Percentiles rank a stretch among this genome's conserved stretches.
phyloP scores from a whole-genome alignment of 2,888 invertebrate species.

The Nycteola revayana region DNA sequence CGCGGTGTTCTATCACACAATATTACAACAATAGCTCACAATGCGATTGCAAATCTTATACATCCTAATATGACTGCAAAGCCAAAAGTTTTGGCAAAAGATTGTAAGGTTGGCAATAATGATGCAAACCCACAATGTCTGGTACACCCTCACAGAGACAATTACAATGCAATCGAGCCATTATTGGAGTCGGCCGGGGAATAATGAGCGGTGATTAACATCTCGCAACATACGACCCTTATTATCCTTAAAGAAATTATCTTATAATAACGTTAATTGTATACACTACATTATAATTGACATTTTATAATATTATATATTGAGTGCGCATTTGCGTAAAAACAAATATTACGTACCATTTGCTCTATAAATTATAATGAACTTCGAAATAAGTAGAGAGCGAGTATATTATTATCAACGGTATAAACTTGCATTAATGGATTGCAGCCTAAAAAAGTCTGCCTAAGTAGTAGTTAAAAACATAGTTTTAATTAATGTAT shows the following conservation, averaged over 20 bases:
- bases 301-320: constrained; percentile 12
- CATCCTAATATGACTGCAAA: background rate
- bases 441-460: no score
- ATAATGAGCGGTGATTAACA: constrained; percentile 43
- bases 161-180: constrained; percentile 42
- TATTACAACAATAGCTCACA: constrained; percentile 18
- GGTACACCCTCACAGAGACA: constrained; percentile 37
- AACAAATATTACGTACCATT: no score
- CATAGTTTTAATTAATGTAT: no score
- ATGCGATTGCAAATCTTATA: constrained; percentile 3
- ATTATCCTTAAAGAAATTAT: constrained; percentile 33
- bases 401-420: no score
- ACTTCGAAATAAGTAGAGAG: no score
- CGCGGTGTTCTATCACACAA: constrained; percentile 27
- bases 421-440: no score
- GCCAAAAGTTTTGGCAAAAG: no score
- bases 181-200: constrained; percentile 35
- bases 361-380: no score
- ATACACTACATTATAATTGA: constrained; percentile 9
- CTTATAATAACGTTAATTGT: constrained; percentile 23
- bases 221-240: constrained; percentile 37
- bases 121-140: constrained; percentile 23
- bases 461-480: no score
- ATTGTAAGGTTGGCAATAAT: constrained; percentile 10
- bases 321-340: no score